These are phyloP conservation scores for Aromia moschata DNA, from an alignment of 2,888 invertebrate species.

Conservation along the genomic window DNA sequence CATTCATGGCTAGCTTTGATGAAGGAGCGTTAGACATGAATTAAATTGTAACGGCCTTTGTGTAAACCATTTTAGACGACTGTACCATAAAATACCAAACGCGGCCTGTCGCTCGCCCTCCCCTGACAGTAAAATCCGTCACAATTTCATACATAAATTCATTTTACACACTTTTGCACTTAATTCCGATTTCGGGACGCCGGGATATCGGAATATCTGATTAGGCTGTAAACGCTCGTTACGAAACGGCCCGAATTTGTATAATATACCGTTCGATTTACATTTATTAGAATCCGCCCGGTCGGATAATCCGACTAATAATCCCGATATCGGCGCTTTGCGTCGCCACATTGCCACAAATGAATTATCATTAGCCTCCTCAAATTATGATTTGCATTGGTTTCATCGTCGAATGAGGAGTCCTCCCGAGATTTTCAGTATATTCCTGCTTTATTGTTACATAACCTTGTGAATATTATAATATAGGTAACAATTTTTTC, in stretches of 20 bases:
- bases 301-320: not conserved
- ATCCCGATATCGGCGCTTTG: constrained; percentile 3
- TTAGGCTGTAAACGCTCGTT: not conserved
- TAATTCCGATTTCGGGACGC: not conserved
- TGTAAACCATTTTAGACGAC: no score
- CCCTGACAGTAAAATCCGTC: not conserved
- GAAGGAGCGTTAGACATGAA: no score
- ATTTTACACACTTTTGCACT: constrained; percentile 17
- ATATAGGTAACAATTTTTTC: no score
- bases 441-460: no score
- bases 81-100: not conserved
- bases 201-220: not conserved
- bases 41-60: no score
- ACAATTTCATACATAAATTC: constrained; percentile 9
- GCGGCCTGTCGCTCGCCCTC: not conserved
- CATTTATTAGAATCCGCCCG: constrained; percentile 16
- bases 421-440: no score
- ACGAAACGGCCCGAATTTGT: not conserved
- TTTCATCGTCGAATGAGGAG: no score
- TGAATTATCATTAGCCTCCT: constrained; percentile 7
- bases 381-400: no score
- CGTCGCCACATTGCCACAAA: constrained; percentile 2
- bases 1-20: no score
- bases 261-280: constrained; percentile 12
- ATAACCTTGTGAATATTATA: no score